Conservation (phyloP, 2,888 invertebrate species). For the Cheilosia pagana region DNA sequence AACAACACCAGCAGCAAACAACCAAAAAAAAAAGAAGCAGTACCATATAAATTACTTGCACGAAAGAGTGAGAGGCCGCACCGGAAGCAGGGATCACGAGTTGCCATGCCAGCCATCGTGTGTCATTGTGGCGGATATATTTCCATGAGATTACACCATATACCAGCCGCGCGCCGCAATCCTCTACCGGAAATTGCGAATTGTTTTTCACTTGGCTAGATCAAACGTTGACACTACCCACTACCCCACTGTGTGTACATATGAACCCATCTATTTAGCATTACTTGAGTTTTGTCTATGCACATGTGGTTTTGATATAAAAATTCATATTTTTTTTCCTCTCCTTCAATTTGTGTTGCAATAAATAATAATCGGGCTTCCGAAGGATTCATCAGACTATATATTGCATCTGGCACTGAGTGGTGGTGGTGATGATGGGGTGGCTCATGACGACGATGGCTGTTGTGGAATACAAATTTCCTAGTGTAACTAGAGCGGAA, state of each 20-base stretch:
- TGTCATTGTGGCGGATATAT: conserved; percentile 54
- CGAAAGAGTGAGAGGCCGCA: not conserved
- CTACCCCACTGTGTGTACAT: not conserved
- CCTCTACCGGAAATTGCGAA: conserved; percentile 59
- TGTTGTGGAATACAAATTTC: conserved; percentile 54
- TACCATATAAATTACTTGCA: conserved; percentile 53
- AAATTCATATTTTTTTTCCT: not conserved
- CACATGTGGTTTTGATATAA: not conserved
- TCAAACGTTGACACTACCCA: conserved; percentile 60
- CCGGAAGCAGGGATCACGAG: conserved; percentile 13
- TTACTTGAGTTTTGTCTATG: conserved; percentile 23
- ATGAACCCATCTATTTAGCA: conserved; percentile 19
- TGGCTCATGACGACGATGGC: conserved; percentile 11
- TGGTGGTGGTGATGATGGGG: too few relatives aligned
- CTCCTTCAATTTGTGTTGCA: conserved; percentile 48
- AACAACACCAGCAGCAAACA: not conserved
- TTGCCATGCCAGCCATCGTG: conserved; percentile 21
- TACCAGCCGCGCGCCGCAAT: conserved; percentile 7
- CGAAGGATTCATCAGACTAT: conserved; percentile 19
- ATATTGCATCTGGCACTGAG: conserved; percentile 17
- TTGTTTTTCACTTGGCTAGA: conserved; percentile 65
- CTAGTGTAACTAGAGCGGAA: conserved; percentile 67
- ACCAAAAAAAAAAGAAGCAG: conserved; percentile 4
- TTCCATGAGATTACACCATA: conserved; percentile 56
- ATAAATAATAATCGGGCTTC: conserved; percentile 52